Percentiles rank a stretch among this genome's conserved stretches.
Conservation (phyloP, 2,797 vertebrate species). For the Cynodonichthys magdalenae region DNA sequence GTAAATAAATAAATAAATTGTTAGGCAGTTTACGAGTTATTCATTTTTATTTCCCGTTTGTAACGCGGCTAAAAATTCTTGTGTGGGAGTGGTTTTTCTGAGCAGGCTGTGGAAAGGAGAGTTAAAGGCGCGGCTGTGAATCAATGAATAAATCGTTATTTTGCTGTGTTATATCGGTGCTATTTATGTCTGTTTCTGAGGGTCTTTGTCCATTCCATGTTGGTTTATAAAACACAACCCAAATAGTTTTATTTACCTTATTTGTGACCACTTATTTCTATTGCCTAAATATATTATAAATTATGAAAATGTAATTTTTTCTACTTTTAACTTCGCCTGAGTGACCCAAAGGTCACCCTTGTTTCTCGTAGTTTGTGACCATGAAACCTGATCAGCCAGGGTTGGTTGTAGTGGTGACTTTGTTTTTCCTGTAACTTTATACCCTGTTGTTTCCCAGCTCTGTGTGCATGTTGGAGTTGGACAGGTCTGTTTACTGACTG, state of each 20-base stretch:
- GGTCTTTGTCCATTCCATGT: no score
- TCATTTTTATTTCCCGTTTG: not conserved
- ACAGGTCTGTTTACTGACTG: slow-evolving; percentile 64
- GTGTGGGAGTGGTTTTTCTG: slow-evolving; percentile 13
- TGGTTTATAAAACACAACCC: no score
- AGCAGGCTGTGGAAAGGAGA: not conserved
- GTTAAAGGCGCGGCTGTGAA: not conserved
- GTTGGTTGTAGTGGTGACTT: slow-evolving; percentile 34
- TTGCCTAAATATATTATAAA: no score
- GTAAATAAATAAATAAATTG: no score
- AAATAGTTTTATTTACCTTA: no score
- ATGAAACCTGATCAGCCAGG: slow-evolving; percentile 41
- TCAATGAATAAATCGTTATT: not conserved
- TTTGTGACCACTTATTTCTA: no score
- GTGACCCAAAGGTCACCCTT: not conserved
- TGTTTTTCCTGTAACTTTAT: slow-evolving; percentile 59
- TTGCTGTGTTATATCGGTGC: no score
- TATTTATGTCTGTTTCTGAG: no score
- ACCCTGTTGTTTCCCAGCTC: slow-evolving; percentile 49
- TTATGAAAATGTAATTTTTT: not conserved
- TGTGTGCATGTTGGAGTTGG: slow-evolving; percentile 25
- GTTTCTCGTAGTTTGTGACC: not conserved
- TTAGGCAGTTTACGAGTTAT: accelerated
- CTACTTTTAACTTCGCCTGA: not conserved
- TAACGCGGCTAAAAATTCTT: not conserved